phyloP scores from a whole-genome alignment of 1,140 invertebrate species.

The Vanessa tameamea region DNA sequence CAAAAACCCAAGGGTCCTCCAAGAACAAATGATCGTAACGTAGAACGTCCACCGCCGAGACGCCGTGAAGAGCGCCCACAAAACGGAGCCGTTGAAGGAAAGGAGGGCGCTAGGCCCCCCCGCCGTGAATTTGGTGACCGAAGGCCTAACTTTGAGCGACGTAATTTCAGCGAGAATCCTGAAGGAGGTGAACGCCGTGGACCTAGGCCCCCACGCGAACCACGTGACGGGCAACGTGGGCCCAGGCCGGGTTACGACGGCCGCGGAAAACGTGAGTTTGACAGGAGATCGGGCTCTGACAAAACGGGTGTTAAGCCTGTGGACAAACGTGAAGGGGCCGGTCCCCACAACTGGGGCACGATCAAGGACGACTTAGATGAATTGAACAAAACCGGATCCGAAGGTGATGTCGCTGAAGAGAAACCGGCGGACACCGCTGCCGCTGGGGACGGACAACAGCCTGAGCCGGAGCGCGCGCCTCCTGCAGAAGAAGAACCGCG shows the following conservation, averaged over 20 bases:
- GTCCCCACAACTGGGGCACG: slow-evolving; percentile 97
- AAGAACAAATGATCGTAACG: slow-evolving; percentile 64
- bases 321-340: slow-evolving; percentile 96
- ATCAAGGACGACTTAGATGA: slow-evolving; percentile 94
- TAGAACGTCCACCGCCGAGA: slow-evolving; percentile 66
- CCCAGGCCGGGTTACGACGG: slow-evolving; percentile 83
- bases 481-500: slow-evolving; percentile 88
- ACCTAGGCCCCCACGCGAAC: slow-evolving; percentile 73
- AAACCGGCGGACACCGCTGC: slow-evolving; percentile 80
- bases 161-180: slow-evolving; percentile 77
- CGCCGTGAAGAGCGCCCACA: slow-evolving; percentile 73
- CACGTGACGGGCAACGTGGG: slow-evolving; percentile 75
- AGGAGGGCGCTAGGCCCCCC: slow-evolving; percentile 69
- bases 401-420: slow-evolving; percentile 75
- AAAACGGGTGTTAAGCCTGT: slow-evolving; percentile 96
- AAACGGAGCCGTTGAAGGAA: slow-evolving; percentile 71
- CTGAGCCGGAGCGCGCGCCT: slow-evolving; percentile 63
- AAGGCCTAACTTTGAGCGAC: slow-evolving; percentile 82
- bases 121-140: slow-evolving; percentile 70
- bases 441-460: slow-evolving; percentile 77
- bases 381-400: slow-evolving; percentile 81
- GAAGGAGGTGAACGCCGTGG: slow-evolving; percentile 78
- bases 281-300: slow-evolving; percentile 96
- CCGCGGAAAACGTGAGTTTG: slow-evolving; percentile 94
- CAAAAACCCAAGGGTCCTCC: slow-evolving; percentile 71